Evolutionary conservation across 2,113 vertebrate species (phyloP).

Genomic region (Actenoides lindsayi): DNA sequence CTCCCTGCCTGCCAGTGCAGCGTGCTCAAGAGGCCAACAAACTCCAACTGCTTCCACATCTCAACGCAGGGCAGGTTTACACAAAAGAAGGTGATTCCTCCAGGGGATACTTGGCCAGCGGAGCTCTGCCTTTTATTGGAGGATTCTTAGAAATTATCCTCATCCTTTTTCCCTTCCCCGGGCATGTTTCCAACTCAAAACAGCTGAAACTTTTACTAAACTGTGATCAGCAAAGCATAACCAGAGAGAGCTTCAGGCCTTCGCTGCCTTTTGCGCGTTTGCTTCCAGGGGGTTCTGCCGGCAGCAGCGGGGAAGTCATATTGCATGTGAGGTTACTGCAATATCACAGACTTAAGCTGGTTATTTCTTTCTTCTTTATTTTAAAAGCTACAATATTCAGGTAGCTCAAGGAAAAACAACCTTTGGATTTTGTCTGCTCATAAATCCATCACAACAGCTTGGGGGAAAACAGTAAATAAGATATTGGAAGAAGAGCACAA

Average conservation of each 20-base stretch:
- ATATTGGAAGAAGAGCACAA: conserved; percentile 48
- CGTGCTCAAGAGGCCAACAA: not conserved
- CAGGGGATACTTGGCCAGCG: not conserved
- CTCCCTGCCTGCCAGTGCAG: not conserved
- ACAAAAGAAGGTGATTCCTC: not conserved
- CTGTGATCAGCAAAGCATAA: not conserved
- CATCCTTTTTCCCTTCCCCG: not conserved
- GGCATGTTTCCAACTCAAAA: rapidly evolving
- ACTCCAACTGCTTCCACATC: not conserved
- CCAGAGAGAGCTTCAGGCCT: not conserved
- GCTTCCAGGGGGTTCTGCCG: not conserved
- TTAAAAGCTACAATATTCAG: conserved; percentile 56
- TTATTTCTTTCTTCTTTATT: conserved; percentile 24
- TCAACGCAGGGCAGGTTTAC: not conserved
- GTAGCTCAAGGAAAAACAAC: conserved; percentile 55
- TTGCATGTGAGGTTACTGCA: not conserved
- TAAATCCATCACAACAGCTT: conserved; percentile 54
- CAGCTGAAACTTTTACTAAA: not conserved
- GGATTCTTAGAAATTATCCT: not conserved
- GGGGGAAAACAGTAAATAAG: conserved; percentile 55
- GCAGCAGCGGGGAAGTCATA: not conserved
- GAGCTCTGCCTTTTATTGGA: not conserved
- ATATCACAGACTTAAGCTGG: conserved; percentile 7
- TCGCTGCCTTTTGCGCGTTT: rapidly evolving
- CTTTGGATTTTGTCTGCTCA: conserved; percentile 50